Evolutionary conservation across 2,888 invertebrate genomes (phyloP).

Genomic region (Polydrusus pterygomalis): DNA sequence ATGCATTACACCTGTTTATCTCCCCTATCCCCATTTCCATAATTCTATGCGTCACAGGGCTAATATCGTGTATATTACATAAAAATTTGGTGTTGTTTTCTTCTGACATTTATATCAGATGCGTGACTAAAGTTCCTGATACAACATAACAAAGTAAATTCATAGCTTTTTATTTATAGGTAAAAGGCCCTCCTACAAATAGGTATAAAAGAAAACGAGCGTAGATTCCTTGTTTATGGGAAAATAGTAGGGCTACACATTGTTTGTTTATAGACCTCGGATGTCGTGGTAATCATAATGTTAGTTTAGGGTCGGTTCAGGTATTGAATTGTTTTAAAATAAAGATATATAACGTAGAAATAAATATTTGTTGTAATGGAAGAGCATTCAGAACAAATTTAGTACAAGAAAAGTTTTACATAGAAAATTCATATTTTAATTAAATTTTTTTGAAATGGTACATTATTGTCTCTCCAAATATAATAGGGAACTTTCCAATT

Average conservation of each 20-base stretch:
- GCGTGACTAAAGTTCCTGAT: constrained; percentile 38
- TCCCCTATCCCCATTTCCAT: constrained; percentile 5
- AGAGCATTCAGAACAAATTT: no score
- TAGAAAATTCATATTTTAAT: no score
- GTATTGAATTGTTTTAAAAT: background rate
- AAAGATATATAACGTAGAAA: no score
- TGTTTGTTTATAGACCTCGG: background rate
- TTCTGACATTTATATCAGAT: constrained; percentile 42
- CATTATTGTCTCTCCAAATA: no score
- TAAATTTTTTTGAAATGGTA: no score
- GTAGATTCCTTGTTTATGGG: constrained; percentile 1
- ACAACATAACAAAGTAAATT: constrained; percentile 20
- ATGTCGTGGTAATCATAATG: background rate
- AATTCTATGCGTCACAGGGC: constrained; percentile 20
- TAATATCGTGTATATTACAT: constrained; percentile 28
- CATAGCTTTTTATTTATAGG: constrained; percentile 40
- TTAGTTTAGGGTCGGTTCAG: background rate
- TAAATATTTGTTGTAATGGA: no score
- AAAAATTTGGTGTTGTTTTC: constrained; percentile 45
- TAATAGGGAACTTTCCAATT: no score
- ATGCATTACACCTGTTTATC: background rate
- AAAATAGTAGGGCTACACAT: background rate
- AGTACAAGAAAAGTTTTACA: background rate
- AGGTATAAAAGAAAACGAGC: constrained; percentile 9
- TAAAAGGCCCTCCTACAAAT: constrained; percentile 3